Conservation (phyloP, 2,888 invertebrate genomes). For the Apotomis capreana region DNA sequence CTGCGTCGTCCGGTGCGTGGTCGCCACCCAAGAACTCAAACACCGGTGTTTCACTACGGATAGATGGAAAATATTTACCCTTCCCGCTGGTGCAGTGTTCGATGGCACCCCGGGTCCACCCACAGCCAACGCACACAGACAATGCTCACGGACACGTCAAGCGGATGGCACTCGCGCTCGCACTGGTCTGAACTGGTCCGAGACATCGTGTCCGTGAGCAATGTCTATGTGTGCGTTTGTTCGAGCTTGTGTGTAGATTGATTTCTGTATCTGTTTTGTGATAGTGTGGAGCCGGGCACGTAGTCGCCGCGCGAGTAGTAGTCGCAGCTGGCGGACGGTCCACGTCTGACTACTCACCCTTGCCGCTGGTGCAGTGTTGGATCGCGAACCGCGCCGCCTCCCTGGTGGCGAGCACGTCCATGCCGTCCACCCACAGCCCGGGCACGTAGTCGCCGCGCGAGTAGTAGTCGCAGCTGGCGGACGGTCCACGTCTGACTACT, state of each 20-base stretch:
- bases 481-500: slow-evolving; percentile 79
- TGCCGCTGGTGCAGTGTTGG: slow-evolving; percentile 91
- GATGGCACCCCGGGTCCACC: slow-evolving; percentile 95
- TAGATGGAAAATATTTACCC: slow-evolving; percentile 67
- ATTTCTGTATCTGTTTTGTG: no score
- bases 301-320: slow-evolving; percentile 98
- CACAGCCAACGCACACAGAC: slow-evolving; percentile 81
- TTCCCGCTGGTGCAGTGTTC: slow-evolving; percentile 92
- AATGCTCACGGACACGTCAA: no score
- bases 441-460: slow-evolving; percentile 97
- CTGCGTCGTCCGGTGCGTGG: no score
- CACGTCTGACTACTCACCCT: slow-evolving; percentile 76
- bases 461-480: slow-evolving; percentile 95
- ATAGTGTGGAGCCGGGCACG: slow-evolving; percentile 87
- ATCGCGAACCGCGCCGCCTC: slow-evolving; percentile 93
- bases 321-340: slow-evolving; percentile 93
- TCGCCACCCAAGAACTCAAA: no score
- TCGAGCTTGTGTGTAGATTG: no score
- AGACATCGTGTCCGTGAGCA: no score
- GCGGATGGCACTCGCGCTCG: no score
- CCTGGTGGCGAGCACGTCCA: slow-evolving; percentile 96
- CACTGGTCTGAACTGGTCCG: no score
- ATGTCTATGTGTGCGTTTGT: no score
- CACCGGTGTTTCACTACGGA: no score
- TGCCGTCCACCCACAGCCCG: slow-evolving; percentile 98